Conservation (phyloP, 2,888 invertebrate species). For the Cephus sareptanus region DNA sequence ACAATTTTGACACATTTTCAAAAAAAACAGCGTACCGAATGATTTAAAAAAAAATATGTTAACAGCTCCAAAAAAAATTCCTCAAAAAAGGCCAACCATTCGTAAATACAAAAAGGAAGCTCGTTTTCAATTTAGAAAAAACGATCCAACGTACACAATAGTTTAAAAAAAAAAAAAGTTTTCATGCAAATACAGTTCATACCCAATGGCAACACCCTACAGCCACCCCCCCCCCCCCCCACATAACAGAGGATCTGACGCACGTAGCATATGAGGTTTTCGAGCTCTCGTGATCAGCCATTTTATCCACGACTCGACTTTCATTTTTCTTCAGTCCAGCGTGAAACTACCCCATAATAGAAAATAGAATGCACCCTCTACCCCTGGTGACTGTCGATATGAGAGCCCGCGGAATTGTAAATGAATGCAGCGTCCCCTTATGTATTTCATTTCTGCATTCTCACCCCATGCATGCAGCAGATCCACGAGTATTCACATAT, state of each 20-base stretch:
- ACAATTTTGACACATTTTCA: no score
- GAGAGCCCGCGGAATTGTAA: constrained; percentile 39
- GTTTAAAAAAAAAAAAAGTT: no score
- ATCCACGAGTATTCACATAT: no score
- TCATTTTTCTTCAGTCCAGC: constrained; percentile 13
- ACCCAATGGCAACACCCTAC: background rate
- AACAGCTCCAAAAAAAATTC: no score
- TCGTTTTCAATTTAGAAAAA: no score
- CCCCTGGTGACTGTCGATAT: constrained; percentile 37
- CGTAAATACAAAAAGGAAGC: no score
- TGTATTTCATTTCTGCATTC: constrained; percentile 38
- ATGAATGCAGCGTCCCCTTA: constrained; percentile 32
- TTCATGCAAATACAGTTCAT: background rate
- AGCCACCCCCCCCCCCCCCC: constrained; percentile 28
- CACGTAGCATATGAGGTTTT: constrained; percentile 42
- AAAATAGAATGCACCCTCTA: constrained; percentile 41
- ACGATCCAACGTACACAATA: no score
- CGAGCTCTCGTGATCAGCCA: no score
- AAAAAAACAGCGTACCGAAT: no score
- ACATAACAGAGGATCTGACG: constrained; percentile 40
- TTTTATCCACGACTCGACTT: constrained; percentile 8
- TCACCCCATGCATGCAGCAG: constrained; percentile 9
- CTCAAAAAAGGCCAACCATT: no score
- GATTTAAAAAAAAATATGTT: no score
- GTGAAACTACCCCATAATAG: constrained; percentile 6